These are phyloP conservation scores for Gastracanthus pulcherrimus DNA, from an alignment of 2,888 invertebrate species.

Conservation along the genomic window DNA sequence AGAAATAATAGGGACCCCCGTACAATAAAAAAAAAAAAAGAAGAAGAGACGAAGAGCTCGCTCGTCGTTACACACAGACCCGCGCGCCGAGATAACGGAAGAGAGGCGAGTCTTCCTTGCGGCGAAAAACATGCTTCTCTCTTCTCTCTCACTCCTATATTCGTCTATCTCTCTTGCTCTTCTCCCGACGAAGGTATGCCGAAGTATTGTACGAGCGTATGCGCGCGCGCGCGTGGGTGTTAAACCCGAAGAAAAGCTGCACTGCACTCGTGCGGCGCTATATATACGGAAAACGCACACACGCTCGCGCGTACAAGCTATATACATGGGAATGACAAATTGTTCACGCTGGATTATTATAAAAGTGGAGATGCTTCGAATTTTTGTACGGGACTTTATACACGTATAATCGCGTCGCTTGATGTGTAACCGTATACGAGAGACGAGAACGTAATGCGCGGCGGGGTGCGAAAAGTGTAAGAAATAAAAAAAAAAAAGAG, in stretches of 20 bases:
- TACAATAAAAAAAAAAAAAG: not conserved
- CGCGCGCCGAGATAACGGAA: slow-evolving; percentile 26
- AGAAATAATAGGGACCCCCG: slow-evolving; percentile 28
- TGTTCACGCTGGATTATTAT: not conserved
- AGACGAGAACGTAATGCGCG: not conserved
- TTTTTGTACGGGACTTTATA: slow-evolving; percentile 19
- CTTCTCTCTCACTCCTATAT: slow-evolving; percentile 1
- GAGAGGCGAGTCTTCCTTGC: slow-evolving; percentile 48
- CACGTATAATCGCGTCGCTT: slow-evolving; percentile 32
- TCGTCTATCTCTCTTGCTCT: slow-evolving; percentile 6
- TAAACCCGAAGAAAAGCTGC: too few species aligned
- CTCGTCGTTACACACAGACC: not conserved
- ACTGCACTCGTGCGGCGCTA: too few species aligned
- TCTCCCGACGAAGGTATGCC: too few species aligned
- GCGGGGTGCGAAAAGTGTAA: not conserved
- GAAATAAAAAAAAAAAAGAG: too few species aligned
- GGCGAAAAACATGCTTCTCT: slow-evolving; percentile 28
- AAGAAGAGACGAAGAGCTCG: slow-evolving; percentile 3
- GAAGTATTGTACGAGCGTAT: not conserved
- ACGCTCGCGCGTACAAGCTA: too few species aligned
- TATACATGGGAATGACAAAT: too few species aligned
- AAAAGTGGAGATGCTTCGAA: not conserved
- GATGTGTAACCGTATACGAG: not conserved
- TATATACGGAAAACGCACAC: too few species aligned
- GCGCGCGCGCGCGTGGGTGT: too few species aligned